A percentile compares a stretch with the other conserved stretches of the same genome.
phyloP scores from a whole-genome alignment of 2,888 invertebrate genomes.

The Perdita meconis region DNA sequence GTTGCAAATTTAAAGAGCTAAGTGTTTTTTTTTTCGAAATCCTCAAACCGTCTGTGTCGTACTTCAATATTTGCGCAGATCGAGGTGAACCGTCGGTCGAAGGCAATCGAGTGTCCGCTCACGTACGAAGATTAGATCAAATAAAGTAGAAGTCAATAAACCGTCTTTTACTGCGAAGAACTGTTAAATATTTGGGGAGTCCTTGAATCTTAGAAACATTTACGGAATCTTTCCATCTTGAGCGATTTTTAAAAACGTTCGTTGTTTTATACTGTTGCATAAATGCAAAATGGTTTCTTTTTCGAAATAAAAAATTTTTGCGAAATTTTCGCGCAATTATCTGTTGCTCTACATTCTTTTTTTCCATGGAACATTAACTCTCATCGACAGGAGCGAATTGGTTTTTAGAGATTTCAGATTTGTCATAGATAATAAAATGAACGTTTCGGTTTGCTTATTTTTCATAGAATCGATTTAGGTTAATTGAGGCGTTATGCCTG shows the following conservation, averaged over 20 bases:
- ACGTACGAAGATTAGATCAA: constrained; percentile 42
- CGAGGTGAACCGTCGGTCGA: constrained; percentile 44
- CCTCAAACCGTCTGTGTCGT: neutral
- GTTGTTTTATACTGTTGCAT: neutral
- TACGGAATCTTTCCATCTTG: neutral
- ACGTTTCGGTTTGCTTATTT: constrained; percentile 38
- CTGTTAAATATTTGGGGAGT: constrained; percentile 55
- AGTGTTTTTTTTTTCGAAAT: constrained; percentile 1
- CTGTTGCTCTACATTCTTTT: neutral
- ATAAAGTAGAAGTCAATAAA: constrained; percentile 43
- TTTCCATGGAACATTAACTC: constrained; percentile 7
- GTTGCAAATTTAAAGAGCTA: neutral
- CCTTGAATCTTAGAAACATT: constrained; percentile 23
- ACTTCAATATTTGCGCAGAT: constrained; percentile 61
- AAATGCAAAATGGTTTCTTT: constrained; percentile 1
- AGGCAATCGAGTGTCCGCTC: constrained; percentile 47
- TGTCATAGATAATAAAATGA: constrained; percentile 51
- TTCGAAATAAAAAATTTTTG: constrained; percentile 15
- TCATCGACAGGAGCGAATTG: neutral
- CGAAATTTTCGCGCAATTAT: constrained; percentile 11
- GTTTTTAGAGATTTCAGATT: constrained; percentile 46
- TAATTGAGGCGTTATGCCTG: constrained; percentile 37
- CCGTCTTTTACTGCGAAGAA: constrained; percentile 43
- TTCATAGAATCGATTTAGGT: constrained; percentile 39
- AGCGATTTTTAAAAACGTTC: constrained; percentile 7